phyloP scores from a whole-genome alignment of 2,888 invertebrate genomes.

The Campopleginae sp. region DNA sequence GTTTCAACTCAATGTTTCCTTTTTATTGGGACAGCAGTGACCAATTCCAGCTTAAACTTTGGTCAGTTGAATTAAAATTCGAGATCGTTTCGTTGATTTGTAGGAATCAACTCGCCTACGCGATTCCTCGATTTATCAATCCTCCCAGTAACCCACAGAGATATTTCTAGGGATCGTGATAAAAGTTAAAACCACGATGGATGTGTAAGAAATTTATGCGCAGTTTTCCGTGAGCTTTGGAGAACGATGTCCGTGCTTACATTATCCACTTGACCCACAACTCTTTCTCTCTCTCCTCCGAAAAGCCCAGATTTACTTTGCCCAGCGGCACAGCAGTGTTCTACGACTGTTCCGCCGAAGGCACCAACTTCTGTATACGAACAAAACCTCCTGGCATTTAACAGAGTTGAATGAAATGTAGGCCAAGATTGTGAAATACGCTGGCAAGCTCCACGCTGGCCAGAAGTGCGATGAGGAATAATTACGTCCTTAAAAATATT shows the following conservation, averaged over 20 bases:
- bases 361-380: conserved; percentile 33
- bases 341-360: conserved; percentile 44
- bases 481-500: background rate
- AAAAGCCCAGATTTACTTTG: conserved; percentile 60
- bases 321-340: conserved; percentile 31
- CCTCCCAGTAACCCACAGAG: background rate
- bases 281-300: conserved; percentile 59
- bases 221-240: background rate
- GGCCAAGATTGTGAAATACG: conserved; percentile 72
- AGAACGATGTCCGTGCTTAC: conserved; percentile 63
- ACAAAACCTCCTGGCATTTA: conserved; percentile 22
- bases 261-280: conserved; percentile 73
- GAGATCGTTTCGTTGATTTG: too few relatives aligned
- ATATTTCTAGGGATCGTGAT: background rate
- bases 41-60: background rate
- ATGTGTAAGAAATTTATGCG: background rate
- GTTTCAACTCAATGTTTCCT: background rate
- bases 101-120: background rate
- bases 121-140: background rate
- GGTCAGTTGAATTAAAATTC: too few relatives aligned
- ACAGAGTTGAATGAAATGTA: conserved; percentile 66
- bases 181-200: background rate
- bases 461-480: conserved; percentile 33
- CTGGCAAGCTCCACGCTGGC: conserved; percentile 50
- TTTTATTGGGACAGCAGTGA: background rate